Conservation (phyloP, 2,113 vertebrate species). For the Illadopsis cleaveri region DNA sequence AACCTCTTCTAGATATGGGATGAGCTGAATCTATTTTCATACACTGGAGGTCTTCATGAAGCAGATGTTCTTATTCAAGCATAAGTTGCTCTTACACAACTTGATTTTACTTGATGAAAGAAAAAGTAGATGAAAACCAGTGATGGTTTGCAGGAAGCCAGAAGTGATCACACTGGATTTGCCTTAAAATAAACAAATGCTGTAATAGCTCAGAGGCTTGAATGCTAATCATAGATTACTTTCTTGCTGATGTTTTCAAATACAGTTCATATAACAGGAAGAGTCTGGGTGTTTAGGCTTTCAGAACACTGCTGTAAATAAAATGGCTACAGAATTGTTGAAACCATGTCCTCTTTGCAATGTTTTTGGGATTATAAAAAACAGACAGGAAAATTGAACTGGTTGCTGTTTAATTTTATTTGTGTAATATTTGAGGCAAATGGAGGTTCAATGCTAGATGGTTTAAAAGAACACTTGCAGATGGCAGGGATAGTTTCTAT, state of each 20-base stretch:
- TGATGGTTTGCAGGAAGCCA: background rate
- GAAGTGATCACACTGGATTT: background rate
- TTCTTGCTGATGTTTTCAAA: slow-evolving; percentile 33
- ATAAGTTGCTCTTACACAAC: background rate
- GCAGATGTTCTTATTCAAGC: background rate
- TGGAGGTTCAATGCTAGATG: slow-evolving; percentile 29
- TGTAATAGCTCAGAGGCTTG: background rate
- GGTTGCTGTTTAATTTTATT: background rate
- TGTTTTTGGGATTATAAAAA: slow-evolving; percentile 1
- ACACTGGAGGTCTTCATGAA: background rate
- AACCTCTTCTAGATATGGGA: background rate
- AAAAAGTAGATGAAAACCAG: background rate
- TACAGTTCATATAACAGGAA: slow-evolving; percentile 19
- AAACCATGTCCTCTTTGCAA: background rate
- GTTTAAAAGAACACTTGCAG: slow-evolving; percentile 10
- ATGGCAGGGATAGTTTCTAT: slow-evolving; percentile 3
- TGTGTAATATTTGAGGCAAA: slow-evolving; percentile 5
- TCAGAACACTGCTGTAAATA: slow-evolving; percentile 52
- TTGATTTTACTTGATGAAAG: background rate
- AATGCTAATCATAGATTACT: background rate
- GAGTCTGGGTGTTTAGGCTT: slow-evolving; percentile 9
- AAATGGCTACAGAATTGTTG: slow-evolving; percentile 30
- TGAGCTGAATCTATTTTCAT: background rate
- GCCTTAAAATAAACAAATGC: background rate
- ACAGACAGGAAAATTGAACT: background rate